Evolutionary conservation across 2,113 vertebrate species (phyloP).

Genomic region (Cololabis saira): DNA sequence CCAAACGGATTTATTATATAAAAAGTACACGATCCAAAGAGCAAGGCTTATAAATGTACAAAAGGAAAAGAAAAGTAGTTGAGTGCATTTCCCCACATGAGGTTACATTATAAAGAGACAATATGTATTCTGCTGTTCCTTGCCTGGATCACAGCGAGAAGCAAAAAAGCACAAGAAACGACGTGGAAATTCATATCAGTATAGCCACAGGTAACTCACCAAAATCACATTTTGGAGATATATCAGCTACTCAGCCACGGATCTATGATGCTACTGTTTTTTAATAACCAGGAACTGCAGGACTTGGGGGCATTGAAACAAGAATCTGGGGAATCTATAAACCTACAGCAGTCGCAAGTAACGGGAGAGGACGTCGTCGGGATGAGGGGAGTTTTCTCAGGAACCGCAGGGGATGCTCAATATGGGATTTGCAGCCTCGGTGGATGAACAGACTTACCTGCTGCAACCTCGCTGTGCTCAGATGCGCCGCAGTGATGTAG

Average conservation of each 20-base stretch:
- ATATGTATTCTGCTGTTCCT: conserved; percentile 26
- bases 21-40: conserved; percentile 12
- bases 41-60: background rate
- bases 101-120: conserved; percentile 25
- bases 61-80: background rate
- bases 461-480: conserved; percentile 6
- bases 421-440: conserved; percentile 24
- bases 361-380: background rate
- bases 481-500: conserved; percentile 49
- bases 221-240: conserved; percentile 8
- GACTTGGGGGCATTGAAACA: conserved; percentile 11
- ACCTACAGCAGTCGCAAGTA: conserved; percentile 27
- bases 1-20: background rate
- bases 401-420: conserved; percentile 28
- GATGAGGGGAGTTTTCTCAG: conserved; percentile 32
- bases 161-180: conserved; percentile 2
- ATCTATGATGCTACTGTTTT: background rate
- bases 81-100: conserved; percentile 26
- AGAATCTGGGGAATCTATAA: conserved; percentile 28
- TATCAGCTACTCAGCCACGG: conserved; percentile 28
- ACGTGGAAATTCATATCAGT: conserved; percentile 50
- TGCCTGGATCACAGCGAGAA: conserved; percentile 1
- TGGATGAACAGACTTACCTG: conserved; percentile 21
- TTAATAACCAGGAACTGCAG: conserved; percentile 27
- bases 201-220: conserved; percentile 47